phyloP scores from a whole-genome alignment of 1,140 invertebrate genomes.

The Drosophila ohnishii region DNA sequence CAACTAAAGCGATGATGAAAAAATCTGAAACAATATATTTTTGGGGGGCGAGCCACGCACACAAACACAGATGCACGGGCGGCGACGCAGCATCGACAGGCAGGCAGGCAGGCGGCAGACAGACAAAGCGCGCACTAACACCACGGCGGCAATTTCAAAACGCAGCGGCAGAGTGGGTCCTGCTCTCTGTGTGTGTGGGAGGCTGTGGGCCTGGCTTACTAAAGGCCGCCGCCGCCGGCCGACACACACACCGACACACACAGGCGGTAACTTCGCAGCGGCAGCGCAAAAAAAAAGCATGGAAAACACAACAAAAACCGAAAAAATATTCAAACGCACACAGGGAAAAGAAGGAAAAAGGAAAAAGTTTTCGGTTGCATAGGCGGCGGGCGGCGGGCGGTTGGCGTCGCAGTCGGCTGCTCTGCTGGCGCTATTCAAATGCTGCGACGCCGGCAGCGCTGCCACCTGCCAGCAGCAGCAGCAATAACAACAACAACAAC shows the following conservation, averaged over 20 bases:
- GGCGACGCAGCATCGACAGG: conserved; percentile 70
- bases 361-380: conserved; percentile 75
- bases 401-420: conserved; percentile 34
- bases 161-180: conserved; percentile 61
- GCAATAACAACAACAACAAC: conserved; percentile 25
- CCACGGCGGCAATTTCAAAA: conserved; percentile 67
- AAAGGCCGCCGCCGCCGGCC: conserved; percentile 78
- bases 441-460: conserved; percentile 63
- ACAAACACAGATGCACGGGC: conserved; percentile 51
- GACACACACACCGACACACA: conserved; percentile 63
- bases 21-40: conserved; percentile 84
- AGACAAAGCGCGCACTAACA: conserved; percentile 79
- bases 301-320: conserved; percentile 51
- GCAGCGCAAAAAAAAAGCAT: conserved; percentile 58
- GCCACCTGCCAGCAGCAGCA: conserved; percentile 71
- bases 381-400: conserved; percentile 53
- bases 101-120: conserved; percentile 67
- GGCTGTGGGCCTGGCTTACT: conserved; percentile 62
- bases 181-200: conserved; percentile 33
- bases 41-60: conserved; percentile 75
- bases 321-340: conserved; percentile 55
- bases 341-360: conserved; percentile 27
- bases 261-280: conserved; percentile 60
- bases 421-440: conserved; percentile 76
- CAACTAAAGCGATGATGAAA: conserved; percentile 83